These are phyloP conservation scores for Pelodytes ibericus DNA, from an alignment of 2,797 vertebrate species.

Conservation along the genomic window DNA sequence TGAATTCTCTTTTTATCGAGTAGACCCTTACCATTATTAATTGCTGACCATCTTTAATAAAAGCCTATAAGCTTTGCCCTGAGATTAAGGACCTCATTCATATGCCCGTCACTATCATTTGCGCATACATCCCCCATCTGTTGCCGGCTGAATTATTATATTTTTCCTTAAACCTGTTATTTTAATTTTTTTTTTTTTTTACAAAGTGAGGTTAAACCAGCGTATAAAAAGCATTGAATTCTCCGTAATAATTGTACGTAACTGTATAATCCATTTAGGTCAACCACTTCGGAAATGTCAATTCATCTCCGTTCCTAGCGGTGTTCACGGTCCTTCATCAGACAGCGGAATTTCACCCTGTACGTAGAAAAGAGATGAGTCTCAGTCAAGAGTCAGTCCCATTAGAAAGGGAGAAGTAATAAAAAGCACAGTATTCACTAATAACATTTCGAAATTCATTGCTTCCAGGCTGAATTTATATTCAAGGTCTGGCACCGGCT, in stretches of 20 bases:
- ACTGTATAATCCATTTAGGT: constrained; percentile 55
- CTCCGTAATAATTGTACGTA: constrained; percentile 51
- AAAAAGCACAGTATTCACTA: constrained; percentile 64
- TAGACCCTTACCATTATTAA: no score
- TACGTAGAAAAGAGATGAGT: constrained; percentile 50
- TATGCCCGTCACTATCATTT: no score
- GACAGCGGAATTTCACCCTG: constrained; percentile 52
- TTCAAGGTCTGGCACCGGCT: constrained; percentile 69
- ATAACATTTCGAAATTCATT: constrained; percentile 70
- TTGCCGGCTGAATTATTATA: no score
- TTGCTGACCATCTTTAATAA: no score
- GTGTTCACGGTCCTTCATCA: constrained; percentile 21
- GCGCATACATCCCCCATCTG: no score
- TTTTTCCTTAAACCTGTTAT: no score
- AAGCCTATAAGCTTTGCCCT: no score
- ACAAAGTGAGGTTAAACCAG: constrained; percentile 44
- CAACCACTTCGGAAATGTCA: constrained; percentile 54
- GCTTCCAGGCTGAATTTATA: constrained; percentile 56
- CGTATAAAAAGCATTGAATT: constrained; percentile 45
- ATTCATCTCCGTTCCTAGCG: constrained; percentile 41
- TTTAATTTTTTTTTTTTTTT: neutral
- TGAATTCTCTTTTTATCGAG: no score
- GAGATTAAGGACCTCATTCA: no score
- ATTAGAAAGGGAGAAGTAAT: constrained; percentile 60
- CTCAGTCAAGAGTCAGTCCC: constrained; percentile 59